Conservation (phyloP, 2,888 invertebrate genomes). For the Heliconius sara region DNA sequence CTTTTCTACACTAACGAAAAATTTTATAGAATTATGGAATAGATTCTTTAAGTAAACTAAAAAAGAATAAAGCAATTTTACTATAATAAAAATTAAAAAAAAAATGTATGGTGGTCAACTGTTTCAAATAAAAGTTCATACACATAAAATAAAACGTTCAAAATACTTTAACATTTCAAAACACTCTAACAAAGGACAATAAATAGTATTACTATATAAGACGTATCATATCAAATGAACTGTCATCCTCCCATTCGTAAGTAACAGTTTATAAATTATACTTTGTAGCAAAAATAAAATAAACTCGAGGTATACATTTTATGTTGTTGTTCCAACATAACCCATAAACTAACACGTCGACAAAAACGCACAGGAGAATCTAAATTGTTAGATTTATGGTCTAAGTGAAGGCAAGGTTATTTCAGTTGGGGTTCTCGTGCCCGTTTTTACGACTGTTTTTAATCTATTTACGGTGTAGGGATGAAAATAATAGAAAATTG, state of each 20-base stretch:
- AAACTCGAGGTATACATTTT: conserved; percentile 33
- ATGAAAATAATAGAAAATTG: not conserved
- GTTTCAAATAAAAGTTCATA: too few species aligned
- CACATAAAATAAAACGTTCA: not conserved
- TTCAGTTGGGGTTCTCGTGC: conserved; percentile 10
- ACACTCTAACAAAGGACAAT: not conserved
- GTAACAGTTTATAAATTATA: conserved; percentile 31
- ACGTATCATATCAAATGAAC: not conserved
- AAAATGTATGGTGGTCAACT: too few species aligned
- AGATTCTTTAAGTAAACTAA: too few species aligned
- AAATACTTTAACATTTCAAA: not conserved
- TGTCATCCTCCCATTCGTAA: not conserved
- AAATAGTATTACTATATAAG: not conserved
- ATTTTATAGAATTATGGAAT: too few species aligned
- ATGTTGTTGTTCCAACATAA: conserved; percentile 30
- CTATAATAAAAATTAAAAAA: too few species aligned
- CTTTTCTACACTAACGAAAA: too few species aligned
- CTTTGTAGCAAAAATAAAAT: conserved; percentile 31
- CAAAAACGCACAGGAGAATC: conserved; percentile 21
- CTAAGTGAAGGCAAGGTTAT: conserved; percentile 17
- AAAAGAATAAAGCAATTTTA: too few species aligned
- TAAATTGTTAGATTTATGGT: conserved; percentile 28
- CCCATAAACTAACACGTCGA: conserved; percentile 31
- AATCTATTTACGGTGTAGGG: conserved; percentile 2
- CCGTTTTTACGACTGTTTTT: conserved; percentile 9